phyloP scores from a whole-genome alignment of 92 coral and sea anemone genomes.

The Phenganax stokvisi region DNA sequence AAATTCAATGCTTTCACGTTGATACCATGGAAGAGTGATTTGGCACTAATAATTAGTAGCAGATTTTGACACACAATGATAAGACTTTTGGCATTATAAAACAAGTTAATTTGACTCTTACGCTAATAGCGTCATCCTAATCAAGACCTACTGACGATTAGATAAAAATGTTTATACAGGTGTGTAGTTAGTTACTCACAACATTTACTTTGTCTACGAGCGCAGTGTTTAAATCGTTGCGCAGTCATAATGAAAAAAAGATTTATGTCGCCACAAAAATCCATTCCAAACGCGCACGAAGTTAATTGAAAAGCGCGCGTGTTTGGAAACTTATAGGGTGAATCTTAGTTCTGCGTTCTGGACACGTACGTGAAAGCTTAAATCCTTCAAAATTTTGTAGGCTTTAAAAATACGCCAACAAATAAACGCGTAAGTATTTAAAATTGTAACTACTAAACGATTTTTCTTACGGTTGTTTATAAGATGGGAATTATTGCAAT shows the following conservation, averaged over 20 bases:
- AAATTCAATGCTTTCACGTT: background rate
- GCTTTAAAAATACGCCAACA: too few species aligned
- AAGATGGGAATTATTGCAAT: too few species aligned
- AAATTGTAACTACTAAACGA: too few species aligned
- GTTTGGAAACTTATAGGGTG: too few species aligned
- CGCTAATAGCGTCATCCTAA: background rate
- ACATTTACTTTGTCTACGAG: background rate
- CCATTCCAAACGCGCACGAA: background rate
- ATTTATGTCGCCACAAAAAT: background rate
- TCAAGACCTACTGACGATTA: background rate
- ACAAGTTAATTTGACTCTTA: conserved; percentile 38
- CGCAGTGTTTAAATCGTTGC: background rate
- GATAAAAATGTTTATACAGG: conserved; percentile 20
- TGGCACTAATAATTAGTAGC: conserved; percentile 27
- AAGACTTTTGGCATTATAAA: conserved; percentile 73
- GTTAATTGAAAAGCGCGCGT: background rate
- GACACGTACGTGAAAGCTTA: too few species aligned
- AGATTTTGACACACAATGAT: background rate
- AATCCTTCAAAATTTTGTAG: too few species aligned
- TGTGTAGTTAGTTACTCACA: conserved; percentile 6
- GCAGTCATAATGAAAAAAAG: conserved; percentile 8
- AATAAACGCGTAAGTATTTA: too few species aligned
- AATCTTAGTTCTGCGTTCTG: background rate
- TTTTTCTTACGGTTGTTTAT: too few species aligned
- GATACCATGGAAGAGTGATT: background rate